Evolutionary conservation across 1,140 invertebrate genomes (phyloP).

Genomic region (Sinonovacula constricta): DNA sequence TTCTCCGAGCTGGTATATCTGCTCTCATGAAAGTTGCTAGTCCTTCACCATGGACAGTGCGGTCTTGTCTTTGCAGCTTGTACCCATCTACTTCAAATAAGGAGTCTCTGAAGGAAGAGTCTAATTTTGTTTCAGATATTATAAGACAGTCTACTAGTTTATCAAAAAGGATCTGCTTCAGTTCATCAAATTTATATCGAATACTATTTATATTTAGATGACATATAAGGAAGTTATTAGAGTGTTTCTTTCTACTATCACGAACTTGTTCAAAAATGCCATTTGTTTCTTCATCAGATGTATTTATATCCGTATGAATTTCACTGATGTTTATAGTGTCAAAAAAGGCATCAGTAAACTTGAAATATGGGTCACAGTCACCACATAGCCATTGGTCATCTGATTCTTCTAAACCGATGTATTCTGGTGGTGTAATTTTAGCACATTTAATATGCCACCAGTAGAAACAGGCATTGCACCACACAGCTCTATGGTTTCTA

Average conservation of each 20-base stretch:
- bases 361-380: neutral
- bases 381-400: neutral
- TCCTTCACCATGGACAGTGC: slow-evolving; percentile 14
- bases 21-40: neutral
- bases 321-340: neutral
- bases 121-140: slow-evolving; percentile 46
- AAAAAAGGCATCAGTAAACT: neutral
- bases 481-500: neutral
- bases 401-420: too few relatives aligned
- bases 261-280: neutral
- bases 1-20: slow-evolving; percentile 8
- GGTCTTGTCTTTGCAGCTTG: neutral
- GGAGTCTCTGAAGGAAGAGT: neutral
- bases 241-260: neutral
- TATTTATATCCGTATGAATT: neutral
- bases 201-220: slow-evolving; percentile 50
- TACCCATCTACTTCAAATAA: slow-evolving; percentile 5
- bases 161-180: slow-evolving; percentile 12
- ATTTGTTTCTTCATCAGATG: neutral
- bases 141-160: slow-evolving; percentile 31
- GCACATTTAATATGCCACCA: slow-evolving; percentile 34
- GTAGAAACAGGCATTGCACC: slow-evolving; percentile 3
- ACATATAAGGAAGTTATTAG: slow-evolving; percentile 25
- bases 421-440: slow-evolving; percentile 3
- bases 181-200: slow-evolving; percentile 33